These are phyloP conservation scores for Philopotamus ludificatus DNA, from an alignment of 1,140 invertebrate species.

Conservation along the genomic window DNA sequence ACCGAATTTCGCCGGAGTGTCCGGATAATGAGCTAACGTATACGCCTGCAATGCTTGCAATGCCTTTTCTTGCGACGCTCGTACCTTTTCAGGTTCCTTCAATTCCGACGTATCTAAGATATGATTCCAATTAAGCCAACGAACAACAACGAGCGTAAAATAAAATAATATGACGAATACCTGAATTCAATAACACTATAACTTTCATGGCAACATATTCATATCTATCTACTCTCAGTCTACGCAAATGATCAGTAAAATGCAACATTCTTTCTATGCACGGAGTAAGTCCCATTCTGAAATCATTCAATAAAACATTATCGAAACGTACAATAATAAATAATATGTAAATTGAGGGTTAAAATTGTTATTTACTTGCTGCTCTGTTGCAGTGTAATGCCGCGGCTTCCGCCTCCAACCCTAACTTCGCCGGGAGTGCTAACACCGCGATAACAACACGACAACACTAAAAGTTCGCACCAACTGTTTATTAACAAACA, in stretches of 20 bases:
- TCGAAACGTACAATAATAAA: no score
- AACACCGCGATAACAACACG: conserved; percentile 88
- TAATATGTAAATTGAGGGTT: no score
- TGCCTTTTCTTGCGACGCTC: conserved; percentile 90
- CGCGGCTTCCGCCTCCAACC: conserved; percentile 69
- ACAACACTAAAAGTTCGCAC: conserved; percentile 92
- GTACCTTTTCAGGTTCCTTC: conserved; percentile 86
- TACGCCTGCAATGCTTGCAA: conserved; percentile 90
- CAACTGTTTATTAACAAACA: conserved; percentile 95
- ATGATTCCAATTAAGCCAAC: neutral
- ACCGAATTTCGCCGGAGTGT: conserved; percentile 91
- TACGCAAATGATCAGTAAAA: conserved; percentile 87
- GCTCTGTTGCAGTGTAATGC: conserved; percentile 74
- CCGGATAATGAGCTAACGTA: conserved; percentile 86
- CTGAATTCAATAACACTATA: conserved; percentile 88
- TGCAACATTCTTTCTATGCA: conserved; percentile 93
- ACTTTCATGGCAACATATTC: conserved; percentile 98
- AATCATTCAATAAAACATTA: no score
- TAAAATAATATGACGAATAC: conserved; percentile 53
- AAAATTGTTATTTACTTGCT: conserved; percentile 50
- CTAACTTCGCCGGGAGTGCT: conserved; percentile 83
- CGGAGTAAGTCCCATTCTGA: conserved; percentile 60
- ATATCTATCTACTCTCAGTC: conserved; percentile 90
- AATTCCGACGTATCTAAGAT: conserved; percentile 81
- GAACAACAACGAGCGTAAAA: neutral